phyloP scores from a whole-genome alignment of 1,140 invertebrate species.

The Achroia grisella region DNA sequence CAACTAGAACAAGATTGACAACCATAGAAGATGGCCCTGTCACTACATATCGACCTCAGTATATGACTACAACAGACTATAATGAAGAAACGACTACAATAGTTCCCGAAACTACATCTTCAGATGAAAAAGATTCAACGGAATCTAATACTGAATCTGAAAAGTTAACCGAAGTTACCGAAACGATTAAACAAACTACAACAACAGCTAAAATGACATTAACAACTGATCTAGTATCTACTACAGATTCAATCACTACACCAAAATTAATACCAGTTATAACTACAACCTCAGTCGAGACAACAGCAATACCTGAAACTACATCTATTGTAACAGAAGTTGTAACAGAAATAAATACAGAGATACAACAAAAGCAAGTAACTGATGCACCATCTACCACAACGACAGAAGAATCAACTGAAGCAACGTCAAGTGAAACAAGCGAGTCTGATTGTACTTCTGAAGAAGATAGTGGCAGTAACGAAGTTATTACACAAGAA shows the following conservation, averaged over 20 bases:
- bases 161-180: conserved; percentile 8
- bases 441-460: conserved; percentile 27
- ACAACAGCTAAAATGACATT: conserved; percentile 11
- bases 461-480: conserved; percentile 48
- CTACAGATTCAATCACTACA: conserved; percentile 8
- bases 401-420: conserved; percentile 12
- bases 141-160: conserved; percentile 18
- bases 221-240: conserved; percentile 3
- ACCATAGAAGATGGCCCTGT: conserved; percentile 39
- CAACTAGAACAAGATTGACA: conserved; percentile 39
- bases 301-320: conserved; percentile 12
- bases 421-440: conserved; percentile 15
- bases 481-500: conserved; percentile 47
- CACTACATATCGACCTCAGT: conserved; percentile 61
- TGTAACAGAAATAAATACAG: conserved; percentile 41
- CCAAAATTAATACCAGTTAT: conserved; percentile 4
- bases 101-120: conserved; percentile 35
- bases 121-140: conserved; percentile 19
- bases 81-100: conserved; percentile 36
- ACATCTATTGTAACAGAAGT: conserved; percentile 16
- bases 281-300: conserved; percentile 3
- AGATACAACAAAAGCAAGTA: conserved; percentile 18
- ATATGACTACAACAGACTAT: conserved; percentile 33
- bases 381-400: background rate
- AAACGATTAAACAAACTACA: conserved; percentile 13